Percentiles rank a stretch among this genome's conserved stretches.
Conservation (phyloP, 2,888 invertebrate genomes). For the Tetramorium bicarinatum region DNA sequence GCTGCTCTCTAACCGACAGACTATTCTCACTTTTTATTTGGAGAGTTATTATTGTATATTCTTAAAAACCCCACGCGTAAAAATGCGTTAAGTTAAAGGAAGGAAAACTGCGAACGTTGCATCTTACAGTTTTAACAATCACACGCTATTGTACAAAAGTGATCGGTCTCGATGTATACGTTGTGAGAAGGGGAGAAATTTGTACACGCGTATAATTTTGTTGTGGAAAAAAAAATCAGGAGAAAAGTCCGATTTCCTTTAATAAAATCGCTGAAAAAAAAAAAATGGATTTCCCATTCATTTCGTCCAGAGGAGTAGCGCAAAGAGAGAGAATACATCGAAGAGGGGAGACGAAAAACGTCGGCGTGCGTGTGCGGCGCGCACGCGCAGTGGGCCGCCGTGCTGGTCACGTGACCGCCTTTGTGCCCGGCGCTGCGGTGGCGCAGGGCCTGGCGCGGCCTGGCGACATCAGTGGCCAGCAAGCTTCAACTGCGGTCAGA, state of each 20-base stretch:
- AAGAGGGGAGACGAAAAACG: background rate
- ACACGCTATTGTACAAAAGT: background rate
- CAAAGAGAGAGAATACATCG: too few species aligned
- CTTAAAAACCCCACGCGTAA: too few species aligned
- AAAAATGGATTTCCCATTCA: background rate
- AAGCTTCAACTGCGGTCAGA: conserved; percentile 81
- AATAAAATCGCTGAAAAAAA: background rate
- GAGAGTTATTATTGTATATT: background rate
- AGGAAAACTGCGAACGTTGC: background rate
- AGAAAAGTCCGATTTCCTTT: background rate
- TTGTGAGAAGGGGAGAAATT: background rate
- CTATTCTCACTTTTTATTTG: background rate
- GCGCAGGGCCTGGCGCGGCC: conserved; percentile 1
- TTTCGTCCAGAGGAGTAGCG: background rate
- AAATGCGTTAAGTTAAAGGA: background rate
- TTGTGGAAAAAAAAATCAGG: background rate
- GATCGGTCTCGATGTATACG: background rate
- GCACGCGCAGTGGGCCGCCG: background rate
- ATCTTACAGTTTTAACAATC: background rate
- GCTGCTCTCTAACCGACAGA: background rate
- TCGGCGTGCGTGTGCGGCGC: background rate
- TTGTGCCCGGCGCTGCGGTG: conserved; percentile 71
- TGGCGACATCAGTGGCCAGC: conserved; percentile 78
- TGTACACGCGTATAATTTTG: background rate
- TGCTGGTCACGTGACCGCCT: conserved; percentile 71